These are phyloP conservation scores for Calidris pygmaea DNA, from an alignment of 2,113 vertebrate genomes.

Conservation along the genomic window DNA sequence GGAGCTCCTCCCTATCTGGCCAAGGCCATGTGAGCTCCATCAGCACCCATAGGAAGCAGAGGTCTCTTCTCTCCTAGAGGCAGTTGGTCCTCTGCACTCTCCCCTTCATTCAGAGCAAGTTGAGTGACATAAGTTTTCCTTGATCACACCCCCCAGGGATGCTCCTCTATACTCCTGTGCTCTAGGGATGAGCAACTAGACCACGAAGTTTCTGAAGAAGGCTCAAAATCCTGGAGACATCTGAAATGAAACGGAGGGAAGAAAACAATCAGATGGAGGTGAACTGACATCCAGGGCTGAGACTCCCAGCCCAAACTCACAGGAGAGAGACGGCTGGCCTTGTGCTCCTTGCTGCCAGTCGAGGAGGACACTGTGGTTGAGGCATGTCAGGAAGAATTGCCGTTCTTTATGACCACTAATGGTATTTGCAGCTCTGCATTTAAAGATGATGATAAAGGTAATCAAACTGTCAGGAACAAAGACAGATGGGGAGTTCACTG, in stretches of 20 bases:
- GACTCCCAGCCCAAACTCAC: not conserved
- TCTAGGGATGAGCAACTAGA: not conserved
- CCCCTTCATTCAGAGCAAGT: not conserved
- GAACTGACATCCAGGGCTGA: not conserved
- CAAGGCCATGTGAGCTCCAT: not conserved
- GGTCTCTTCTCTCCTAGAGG: not conserved
- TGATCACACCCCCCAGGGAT: too few species aligned
- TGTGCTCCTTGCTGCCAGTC: not conserved
- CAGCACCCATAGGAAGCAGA: not conserved
- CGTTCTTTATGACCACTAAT: not conserved
- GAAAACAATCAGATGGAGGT: not conserved
- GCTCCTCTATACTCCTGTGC: not conserved
- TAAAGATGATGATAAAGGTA: conserved; percentile 35
- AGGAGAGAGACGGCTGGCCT: not conserved
- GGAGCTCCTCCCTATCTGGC: not conserved
- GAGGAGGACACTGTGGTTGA: not conserved
- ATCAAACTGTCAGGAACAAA: conserved; percentile 39
- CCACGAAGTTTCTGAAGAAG: not conserved
- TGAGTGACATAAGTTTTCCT: not conserved
- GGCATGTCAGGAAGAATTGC: not conserved
- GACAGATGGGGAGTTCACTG: not conserved
- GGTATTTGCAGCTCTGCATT: conserved; percentile 27
- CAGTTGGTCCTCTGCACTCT: not conserved
- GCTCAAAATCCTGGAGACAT: not conserved
- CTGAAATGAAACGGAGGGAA: not conserved